Evolutionary conservation across 2,797 vertebrate species (phyloP).

Genomic region (Dendrocincla tyrannina): DNA sequence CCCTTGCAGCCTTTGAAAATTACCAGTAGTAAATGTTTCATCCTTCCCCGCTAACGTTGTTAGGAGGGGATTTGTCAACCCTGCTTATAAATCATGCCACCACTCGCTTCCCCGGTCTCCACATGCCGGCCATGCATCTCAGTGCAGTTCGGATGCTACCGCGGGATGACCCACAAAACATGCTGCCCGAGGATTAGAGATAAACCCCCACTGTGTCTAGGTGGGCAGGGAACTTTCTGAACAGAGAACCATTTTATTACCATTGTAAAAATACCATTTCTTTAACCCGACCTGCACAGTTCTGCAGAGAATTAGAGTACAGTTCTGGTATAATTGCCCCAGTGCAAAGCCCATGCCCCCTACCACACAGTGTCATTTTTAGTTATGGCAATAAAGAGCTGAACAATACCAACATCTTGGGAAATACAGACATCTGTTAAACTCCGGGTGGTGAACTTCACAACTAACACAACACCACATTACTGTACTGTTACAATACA

Average conservation of each 20-base stretch:
- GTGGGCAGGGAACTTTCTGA: constrained; percentile 61
- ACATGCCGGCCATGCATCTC: constrained; percentile 45
- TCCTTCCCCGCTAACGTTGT: background rate
- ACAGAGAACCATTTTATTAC: background rate
- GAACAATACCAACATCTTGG: constrained; percentile 74
- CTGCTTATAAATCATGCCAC: constrained; percentile 17
- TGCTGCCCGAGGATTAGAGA: constrained; percentile 28
- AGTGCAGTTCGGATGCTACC: background rate
- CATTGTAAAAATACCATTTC: background rate
- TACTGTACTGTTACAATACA: constrained; percentile 73
- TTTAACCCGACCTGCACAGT: background rate
- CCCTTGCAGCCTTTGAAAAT: background rate
- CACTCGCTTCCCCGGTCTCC: background rate
- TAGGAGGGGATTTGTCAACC: background rate
- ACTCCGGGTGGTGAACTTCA: constrained; percentile 68
- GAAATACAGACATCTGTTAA: constrained; percentile 77
- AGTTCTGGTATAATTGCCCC: rapidly evolving
- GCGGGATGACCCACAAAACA: background rate
- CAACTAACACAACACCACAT: constrained; percentile 73
- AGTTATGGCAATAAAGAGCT: constrained; percentile 54
- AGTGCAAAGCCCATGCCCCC: constrained; percentile 44
- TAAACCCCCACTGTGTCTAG: constrained; percentile 31
- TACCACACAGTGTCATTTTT: constrained; percentile 21
- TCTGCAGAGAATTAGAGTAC: background rate
- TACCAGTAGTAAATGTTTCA: background rate